These are phyloP conservation scores for Microctonus aethiopoides DNA, from an alignment of 2,888 invertebrate genomes.

Conservation along the genomic window DNA sequence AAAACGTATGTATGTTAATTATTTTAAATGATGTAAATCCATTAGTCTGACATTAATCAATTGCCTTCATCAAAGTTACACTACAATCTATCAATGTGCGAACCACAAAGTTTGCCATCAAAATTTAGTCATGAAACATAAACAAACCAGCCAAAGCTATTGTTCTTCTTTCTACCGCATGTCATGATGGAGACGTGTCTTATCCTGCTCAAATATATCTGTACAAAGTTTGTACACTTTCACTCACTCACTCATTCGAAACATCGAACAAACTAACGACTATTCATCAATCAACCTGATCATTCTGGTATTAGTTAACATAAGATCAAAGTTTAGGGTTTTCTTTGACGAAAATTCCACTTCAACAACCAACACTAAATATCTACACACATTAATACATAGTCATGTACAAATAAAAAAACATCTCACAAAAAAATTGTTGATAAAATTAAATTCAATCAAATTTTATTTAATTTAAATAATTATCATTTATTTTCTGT, in stretches of 20 bases:
- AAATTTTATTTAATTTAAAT: no score
- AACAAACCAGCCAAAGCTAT: constrained; percentile 4
- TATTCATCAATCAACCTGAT: constrained; percentile 33
- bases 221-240: neutral
- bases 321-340: neutral
- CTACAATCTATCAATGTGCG: neutral
- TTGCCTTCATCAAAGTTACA: neutral
- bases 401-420: neutral
- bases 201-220: neutral
- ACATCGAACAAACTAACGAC: constrained; percentile 14
- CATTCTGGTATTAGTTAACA: neutral
- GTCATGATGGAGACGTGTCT: neutral
- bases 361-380: neutral
- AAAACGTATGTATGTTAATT: neutral
- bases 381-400: neutral
- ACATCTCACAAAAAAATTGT: no score
- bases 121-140: neutral
- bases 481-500: no score
- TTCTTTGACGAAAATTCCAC: neutral
- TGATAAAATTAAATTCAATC: no score
- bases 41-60: neutral
- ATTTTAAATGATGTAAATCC: neutral
- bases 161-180: constrained; percentile 12
- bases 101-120: constrained; percentile 4
- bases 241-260: neutral